Percentiles rank a stretch among this genome's conserved stretches.
These are phyloP conservation scores for Microcebus murinus DNA, from an alignment of 2,113 vertebrate genomes.

Conservation along the genomic window DNA sequence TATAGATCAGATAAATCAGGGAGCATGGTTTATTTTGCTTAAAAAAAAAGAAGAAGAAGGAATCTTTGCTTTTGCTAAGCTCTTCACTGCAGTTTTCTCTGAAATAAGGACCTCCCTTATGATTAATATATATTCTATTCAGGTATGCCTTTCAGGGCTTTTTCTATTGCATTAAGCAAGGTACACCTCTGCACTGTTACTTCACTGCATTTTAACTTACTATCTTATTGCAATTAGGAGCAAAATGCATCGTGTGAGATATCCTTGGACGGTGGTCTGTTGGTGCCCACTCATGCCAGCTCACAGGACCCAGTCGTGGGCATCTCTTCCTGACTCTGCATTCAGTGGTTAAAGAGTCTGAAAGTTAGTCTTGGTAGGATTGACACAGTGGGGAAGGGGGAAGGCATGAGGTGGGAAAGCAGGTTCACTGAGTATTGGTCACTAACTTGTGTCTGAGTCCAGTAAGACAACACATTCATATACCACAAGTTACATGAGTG, in stretches of 20 bases:
- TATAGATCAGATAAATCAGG: slow-evolving; percentile 15
- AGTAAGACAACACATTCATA: not conserved
- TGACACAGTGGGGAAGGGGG: accelerated
- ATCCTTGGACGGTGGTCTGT: not conserved
- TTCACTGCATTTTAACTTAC: slow-evolving; percentile 22
- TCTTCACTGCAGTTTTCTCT: not conserved
- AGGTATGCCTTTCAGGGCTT: not conserved
- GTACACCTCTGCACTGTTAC: not conserved
- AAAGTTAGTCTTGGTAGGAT: not conserved
- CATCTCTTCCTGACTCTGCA: not conserved
- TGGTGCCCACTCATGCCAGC: not conserved
- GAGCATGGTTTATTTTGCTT: not conserved
- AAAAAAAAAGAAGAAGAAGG: not conserved
- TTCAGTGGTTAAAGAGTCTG: not conserved
- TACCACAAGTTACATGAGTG: not conserved
- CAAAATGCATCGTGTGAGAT: not conserved
- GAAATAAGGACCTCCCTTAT: slow-evolving; percentile 62
- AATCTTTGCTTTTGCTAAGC: slow-evolving; percentile 37
- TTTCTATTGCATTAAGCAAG: not conserved
- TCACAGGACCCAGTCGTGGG: not conserved
- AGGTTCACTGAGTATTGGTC: not conserved
- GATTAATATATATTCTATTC: slow-evolving; percentile 55
- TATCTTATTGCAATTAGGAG: slow-evolving; percentile 19
- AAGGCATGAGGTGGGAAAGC: not conserved
- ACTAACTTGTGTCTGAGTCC: not conserved